Evolutionary conservation across 2,888 invertebrate genomes (phyloP).

Genomic region (Baccha elongata): DNA sequence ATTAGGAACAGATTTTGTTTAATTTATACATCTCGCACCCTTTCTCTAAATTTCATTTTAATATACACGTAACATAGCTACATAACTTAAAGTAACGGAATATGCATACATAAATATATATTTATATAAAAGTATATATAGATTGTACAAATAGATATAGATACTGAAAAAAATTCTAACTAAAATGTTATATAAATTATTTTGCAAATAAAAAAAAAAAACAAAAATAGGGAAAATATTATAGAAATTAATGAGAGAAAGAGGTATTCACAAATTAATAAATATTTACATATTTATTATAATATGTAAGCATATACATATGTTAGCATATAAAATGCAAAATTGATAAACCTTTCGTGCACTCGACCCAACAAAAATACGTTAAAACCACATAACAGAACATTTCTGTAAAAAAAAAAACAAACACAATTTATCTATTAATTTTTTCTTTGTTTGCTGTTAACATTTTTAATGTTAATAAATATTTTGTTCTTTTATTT

Average conservation of each 20-base stretch:
- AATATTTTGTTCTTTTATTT: too few species aligned
- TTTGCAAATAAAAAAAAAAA: constrained; percentile 47
- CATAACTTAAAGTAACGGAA: constrained; percentile 33
- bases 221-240: constrained; percentile 55
- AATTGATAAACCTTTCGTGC: constrained; percentile 42
- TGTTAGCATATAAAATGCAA: constrained; percentile 28
- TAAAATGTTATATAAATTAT: constrained; percentile 50
- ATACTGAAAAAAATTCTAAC: constrained; percentile 50
- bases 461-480: too few species aligned
- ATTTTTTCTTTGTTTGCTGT: too few species aligned
- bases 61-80: constrained; percentile 46
- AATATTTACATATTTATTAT: constrained; percentile 50
- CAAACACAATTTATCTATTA: constrained; percentile 8
- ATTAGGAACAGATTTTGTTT: constrained; percentile 36
- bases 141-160: constrained; percentile 66
- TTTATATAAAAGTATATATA: constrained; percentile 50
- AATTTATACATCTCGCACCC: constrained; percentile 46
- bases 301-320: constrained; percentile 17
- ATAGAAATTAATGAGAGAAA: constrained; percentile 40
- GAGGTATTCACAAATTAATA: constrained; percentile 57
- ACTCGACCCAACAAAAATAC: constrained; percentile 34
- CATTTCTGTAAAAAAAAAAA: constrained; percentile 27
- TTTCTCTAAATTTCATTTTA: constrained; percentile 54
- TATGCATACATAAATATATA: constrained; percentile 51
- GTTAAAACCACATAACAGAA: constrained; percentile 7